Evolutionary conservation across 2,113 vertebrate genomes (phyloP), one percentile per base, ranked within the genome.

Genomic region (Gnathonemus longibarbis): DNA sequence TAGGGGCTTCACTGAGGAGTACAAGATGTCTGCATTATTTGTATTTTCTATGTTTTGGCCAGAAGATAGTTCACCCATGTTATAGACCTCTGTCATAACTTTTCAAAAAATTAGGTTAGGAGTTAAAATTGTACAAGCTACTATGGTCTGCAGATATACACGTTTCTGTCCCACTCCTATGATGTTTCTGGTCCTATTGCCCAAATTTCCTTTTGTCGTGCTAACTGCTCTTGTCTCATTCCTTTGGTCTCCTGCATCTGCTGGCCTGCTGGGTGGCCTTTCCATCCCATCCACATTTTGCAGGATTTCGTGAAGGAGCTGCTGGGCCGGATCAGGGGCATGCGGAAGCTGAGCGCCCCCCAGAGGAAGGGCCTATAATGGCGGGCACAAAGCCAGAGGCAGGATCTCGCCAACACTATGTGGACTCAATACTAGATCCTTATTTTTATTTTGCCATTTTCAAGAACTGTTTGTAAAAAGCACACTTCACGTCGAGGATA

Each of bases 281-380:
- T 48, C 35, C 87, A 13, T 87, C 21, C 53, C 15, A 17, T 83
- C 53, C 13, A 46, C 48, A 19, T 84, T 90, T 88, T 91, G 50
- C 93, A 99, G 98, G 96, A 96, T 92, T 99, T 99, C 93, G 97
- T 99, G 93, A 97, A 97, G 91, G 98, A 99, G 93, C 95, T 99
- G 94, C 97, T 99, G 87, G 95, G 96, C 93, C 97, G 97, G 95
- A 98, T 99, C 97, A 97, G 96, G 96, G 98, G 98, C 93, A 99
- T 99, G 98, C 97, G 98, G 90, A 99, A 98, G 95, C 96, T 99
- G 92, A 98, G 97, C 80, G 97, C 98, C 89, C 98, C 98, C 0
- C 97, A 97, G 90, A 99, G 98, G 96, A 99, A 99, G 95, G 96
- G 95, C 91, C 93, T 98, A 97, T 99, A 97, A 98, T 95, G 91